Base-by-base conservation (phyloP, 2,888 invertebrate species). In the Dromius quadrimaculatus region DNA sequence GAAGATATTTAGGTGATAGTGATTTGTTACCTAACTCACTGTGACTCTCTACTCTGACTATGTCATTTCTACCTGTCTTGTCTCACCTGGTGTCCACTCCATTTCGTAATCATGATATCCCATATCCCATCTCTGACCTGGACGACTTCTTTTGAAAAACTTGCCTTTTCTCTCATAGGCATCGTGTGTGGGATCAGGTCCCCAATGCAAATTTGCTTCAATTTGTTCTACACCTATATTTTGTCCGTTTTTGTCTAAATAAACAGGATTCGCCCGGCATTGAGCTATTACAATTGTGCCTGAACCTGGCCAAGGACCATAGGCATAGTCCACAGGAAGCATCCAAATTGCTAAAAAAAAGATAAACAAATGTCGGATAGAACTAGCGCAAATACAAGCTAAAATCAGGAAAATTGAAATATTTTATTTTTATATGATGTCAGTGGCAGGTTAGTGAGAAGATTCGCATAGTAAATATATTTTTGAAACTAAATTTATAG, bases 211-310 rank as follows among this genome's bases (percentile, higher is more conserved):
- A 0, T 90, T 90, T 2, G 87, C 86, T 32, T 84, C 85, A 6
- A 84, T 84, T 78, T 86, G 85, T 74, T 89, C 85, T 1, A 84
- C 83, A 1, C 90, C 89, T 74, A 89, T 87, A 75, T 88, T 83
- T 0, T 81, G 77, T 8, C 84, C 85, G 61, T 85, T 82, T 0
- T 73, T 69, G 11, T 23, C 20, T 17, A 1, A 22, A 15, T 62
- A 59, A 8, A 64, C 11, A 19, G 83, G 82, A 78, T 89, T 89
- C 50, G 91, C 91, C 36, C 90, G 85, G 19, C 87, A 85, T 79
- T 91, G 90, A 66, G 87, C 82, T 38, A 92, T 80, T 77, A 91
- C 90, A 71, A 92, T 91, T 82, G 91, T 91, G 2, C 91, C 92
- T 13, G 90, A 90, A 2, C 87, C 79, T 0, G 91, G 91, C 91